Evolutionary conservation across 2,888 invertebrate species (phyloP), one percentile per base, ranked within the genome.

Genomic region (Elegia similella): DNA sequence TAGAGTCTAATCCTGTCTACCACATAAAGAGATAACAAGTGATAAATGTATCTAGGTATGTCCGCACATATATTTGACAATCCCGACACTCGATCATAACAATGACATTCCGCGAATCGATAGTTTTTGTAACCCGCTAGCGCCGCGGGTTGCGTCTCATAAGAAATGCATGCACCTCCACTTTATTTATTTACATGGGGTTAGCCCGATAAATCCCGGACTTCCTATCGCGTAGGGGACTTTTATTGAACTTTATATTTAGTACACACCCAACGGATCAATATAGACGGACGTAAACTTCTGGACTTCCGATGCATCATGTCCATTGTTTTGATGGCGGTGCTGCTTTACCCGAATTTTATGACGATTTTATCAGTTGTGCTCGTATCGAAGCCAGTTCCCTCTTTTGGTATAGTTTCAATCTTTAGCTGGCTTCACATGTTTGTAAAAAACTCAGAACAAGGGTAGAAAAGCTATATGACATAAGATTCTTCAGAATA

Each of bases 121-220:
- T 86, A 87, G 78, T 82, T 81, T 77, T 76, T 72, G 72, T 84
- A 86, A 85, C 84, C 80, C 78, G 75, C 76, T 78, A 75, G 64
- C 73, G 66, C 69, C 69, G 66, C 69, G 68, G 67, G 69, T 65
- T 67, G 66, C 69, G 69, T 72, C 85, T 88, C 85, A 89, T 91
- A 89, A 88, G 84, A 84, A 87, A 90, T 90, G 90, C 86, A 91
- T 86, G 84, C 76, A 72, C 75, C 73, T 78, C 75, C 80, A 80
- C 75, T 86, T 91, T 91, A 90, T 89, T 90, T 90, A 90, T 91
- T 90, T 88, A 91, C 82, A 86, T 84, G 86, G 89, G 88, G 88
- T 87, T 85, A 86, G 84, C 73, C 74, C 90, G 88, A 89, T 89
- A 89, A 91, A 90, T 91, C 90, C 86, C 80, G 77, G 87, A 80